Evolutionary conservation across 2,113 vertebrate genomes (phyloP).

Genomic region (Ailuropoda melanoleuca): DNA sequence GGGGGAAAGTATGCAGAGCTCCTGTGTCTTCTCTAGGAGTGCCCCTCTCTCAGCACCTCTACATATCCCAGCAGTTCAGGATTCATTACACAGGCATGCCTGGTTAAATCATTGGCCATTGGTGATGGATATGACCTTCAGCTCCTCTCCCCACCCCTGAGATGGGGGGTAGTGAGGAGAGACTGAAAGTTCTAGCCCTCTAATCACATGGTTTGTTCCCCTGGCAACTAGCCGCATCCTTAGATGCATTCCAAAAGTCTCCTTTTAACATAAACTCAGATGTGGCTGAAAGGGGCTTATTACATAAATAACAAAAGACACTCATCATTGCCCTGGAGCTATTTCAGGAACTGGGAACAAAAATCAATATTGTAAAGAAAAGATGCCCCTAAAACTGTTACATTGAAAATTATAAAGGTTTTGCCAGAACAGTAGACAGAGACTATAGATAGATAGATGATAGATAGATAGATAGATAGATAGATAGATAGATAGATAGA

Average conservation of each 20-base stretch:
- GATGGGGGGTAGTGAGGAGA: not conserved
- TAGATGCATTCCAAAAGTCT: not conserved
- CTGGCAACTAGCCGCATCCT: not conserved
- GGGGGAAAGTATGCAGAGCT: not conserved
- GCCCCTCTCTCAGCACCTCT: not conserved
- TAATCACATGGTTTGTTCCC: not conserved
- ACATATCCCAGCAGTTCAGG: not conserved
- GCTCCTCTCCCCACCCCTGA: not conserved
- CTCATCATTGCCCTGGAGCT: not conserved
- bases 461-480: not conserved
- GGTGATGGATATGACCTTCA: not conserved
- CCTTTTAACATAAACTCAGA: not conserved
- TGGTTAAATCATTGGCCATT: not conserved
- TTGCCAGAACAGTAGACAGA: not conserved
- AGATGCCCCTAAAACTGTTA: not conserved
- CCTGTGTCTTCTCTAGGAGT: not conserved
- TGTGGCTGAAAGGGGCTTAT: not conserved
- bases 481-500: not conserved
- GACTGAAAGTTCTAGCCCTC: not conserved
- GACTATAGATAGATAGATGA: not conserved
- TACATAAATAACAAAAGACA: not conserved
- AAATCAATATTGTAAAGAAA: not conserved
- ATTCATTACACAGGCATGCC: not conserved
- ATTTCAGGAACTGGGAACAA: not conserved
- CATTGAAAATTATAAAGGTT: not conserved